A percentile compares a stretch with the other conserved stretches of the same genome.
phyloP scores from a whole-genome alignment of 2,888 invertebrate species.

The Tromatobia lineatoria region DNA sequence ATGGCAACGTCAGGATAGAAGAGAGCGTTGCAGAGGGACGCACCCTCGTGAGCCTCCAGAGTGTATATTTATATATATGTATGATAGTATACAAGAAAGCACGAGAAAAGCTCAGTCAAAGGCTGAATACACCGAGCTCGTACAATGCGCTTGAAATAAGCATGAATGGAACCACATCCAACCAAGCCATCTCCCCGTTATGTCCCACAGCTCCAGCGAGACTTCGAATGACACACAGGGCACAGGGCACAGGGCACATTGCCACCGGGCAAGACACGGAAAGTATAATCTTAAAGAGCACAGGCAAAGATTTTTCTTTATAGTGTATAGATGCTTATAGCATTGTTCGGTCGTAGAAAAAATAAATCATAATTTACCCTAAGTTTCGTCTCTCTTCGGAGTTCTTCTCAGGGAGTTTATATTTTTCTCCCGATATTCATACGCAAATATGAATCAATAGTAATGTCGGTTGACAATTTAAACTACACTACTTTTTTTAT shows the following conservation, averaged over 20 bases:
- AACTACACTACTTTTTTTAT: too few relatives aligned
- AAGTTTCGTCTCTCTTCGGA: too few relatives aligned
- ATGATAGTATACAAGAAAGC: conserved; percentile 72
- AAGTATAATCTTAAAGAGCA: conserved; percentile 75
- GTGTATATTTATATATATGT: conserved; percentile 46
- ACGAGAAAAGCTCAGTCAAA: conserved; percentile 80
- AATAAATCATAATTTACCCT: too few relatives aligned
- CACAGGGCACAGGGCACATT: conserved; percentile 71
- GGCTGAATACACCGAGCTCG: conserved; percentile 80
- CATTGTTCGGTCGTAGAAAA: too few relatives aligned
- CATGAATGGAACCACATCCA: conserved; percentile 82
- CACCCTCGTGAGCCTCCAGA: conserved; percentile 64
- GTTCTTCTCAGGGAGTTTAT: too few relatives aligned
- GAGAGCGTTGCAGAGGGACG: conserved; percentile 41
- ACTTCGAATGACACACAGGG: conserved; percentile 65
- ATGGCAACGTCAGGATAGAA: conserved; percentile 23
- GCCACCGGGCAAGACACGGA: conserved; percentile 75
- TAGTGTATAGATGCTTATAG: too few relatives aligned
- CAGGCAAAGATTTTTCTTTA: background rate
- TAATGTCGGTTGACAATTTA: too few relatives aligned
- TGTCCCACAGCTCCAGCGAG: conserved; percentile 30
- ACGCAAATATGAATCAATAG: too few relatives aligned
- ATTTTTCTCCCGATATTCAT: too few relatives aligned
- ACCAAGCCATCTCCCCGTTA: conserved; percentile 64
- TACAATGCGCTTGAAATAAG: conserved; percentile 85